These are phyloP conservation scores for Zosterops pallidus DNA, from an alignment of 2,113 vertebrate species.

Conservation along the genomic window DNA sequence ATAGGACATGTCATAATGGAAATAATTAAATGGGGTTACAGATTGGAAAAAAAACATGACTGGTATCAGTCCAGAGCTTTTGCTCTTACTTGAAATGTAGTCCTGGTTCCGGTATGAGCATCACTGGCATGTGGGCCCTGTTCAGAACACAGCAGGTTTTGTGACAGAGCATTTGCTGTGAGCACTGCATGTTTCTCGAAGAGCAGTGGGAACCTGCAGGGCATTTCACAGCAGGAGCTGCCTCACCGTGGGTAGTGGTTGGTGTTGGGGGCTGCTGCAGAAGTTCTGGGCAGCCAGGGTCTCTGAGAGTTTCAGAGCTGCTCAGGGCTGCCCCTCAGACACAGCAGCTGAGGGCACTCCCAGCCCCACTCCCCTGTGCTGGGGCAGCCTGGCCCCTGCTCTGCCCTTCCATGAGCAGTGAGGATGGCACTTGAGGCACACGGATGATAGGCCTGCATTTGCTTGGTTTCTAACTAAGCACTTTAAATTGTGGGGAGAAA, in stretches of 20 bases:
- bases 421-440: not conserved
- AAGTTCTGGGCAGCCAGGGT: too few relatives aligned
- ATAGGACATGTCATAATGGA: rapidly evolving
- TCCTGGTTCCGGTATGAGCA: not conserved
- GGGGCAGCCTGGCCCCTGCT: not conserved
- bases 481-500: not conserved
- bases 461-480: not conserved
- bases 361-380: not conserved
- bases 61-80: not conserved
- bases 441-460: not conserved
- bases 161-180: not conserved
- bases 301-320: not conserved
- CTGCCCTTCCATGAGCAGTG: not conserved
- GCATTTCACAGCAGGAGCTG: not conserved
- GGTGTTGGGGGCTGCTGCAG: too few relatives aligned
- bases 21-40: not conserved
- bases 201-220: not conserved
- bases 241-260: rapidly evolving
- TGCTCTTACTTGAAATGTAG: not conserved
- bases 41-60: not conserved
- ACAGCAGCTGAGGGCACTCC: not conserved
- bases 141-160: not conserved
- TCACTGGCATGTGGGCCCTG: not conserved
- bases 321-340: not conserved
- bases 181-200: not conserved